phyloP scores from a whole-genome alignment of 2,888 invertebrate genomes.

The Poecilus cupreus region DNA sequence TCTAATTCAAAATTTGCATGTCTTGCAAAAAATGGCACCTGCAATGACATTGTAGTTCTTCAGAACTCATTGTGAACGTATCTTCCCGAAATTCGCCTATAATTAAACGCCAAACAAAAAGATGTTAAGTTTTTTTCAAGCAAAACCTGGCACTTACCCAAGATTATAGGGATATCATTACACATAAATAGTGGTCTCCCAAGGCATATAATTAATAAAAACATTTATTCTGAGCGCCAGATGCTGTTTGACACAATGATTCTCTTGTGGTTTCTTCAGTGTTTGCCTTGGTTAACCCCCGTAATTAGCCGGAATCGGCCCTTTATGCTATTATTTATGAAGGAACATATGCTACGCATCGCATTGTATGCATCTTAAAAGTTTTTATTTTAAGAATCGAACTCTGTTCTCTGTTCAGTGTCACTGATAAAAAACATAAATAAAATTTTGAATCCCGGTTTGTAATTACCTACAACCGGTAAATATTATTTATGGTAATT shows the following conservation, averaged over 20 bases:
- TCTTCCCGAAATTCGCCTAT: slow-evolving; percentile 30
- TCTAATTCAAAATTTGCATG: slow-evolving; percentile 44
- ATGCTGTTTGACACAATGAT: slow-evolving; percentile 66
- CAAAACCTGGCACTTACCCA: slow-evolving; percentile 57
- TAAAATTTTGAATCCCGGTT: background rate
- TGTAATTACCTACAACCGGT: slow-evolving; percentile 3
- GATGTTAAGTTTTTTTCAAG: slow-evolving; percentile 22
- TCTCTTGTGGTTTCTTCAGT: slow-evolving; percentile 64
- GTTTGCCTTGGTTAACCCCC: slow-evolving; percentile 64
- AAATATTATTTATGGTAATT: slow-evolving; percentile 3
- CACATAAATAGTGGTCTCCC: slow-evolving; percentile 67
- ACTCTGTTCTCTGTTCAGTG: background rate
- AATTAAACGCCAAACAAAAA: slow-evolving; percentile 42
- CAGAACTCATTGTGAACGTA: slow-evolving; percentile 29
- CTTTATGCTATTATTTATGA: slow-evolving; percentile 60
- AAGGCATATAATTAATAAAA: slow-evolving; percentile 68
- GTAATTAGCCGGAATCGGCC: slow-evolving; percentile 63
- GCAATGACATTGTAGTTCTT: slow-evolving; percentile 43
- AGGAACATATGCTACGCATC: slow-evolving; percentile 61
- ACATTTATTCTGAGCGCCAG: slow-evolving; percentile 66
- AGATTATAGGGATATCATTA: slow-evolving; percentile 69
- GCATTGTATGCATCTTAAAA: slow-evolving; percentile 3
- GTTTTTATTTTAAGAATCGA: background rate
- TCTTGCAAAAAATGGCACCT: slow-evolving; percentile 23
- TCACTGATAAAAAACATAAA: slow-evolving; percentile 54